Base-by-base conservation (phyloP, 2,888 invertebrate genomes). In the Deilephila porcellus region DNA sequence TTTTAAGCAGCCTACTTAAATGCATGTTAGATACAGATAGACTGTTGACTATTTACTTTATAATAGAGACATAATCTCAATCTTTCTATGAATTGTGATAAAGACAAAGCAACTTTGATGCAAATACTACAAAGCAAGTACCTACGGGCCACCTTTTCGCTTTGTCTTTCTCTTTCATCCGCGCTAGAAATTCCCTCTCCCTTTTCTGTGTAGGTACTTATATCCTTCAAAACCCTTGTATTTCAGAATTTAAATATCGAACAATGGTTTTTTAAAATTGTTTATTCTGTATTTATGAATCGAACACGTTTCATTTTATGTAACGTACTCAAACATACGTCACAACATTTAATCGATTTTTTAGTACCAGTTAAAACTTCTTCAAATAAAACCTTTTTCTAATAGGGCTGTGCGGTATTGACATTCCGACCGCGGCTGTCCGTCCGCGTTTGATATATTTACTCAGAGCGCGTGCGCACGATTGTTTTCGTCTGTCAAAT, bases 401-500 rank as follows among this genome's bases (percentile, higher is more conserved):
- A 67, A 67, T 67, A 52, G 25, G 45, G 67, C 67, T 52, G 52
- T 52, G 25, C 60, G 60, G 29, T 67, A 45, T 67, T 67, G 45
- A 67, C 67, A 59, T 71, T 73, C 64, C 52, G 64, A 73, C 37
- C 72, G 67, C 72, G 64, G 53, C 72, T 56, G 67, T 67, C 62
- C 63, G 67, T 67, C 62, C 63, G 63, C 62, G 63, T 73, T 73
- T 73, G 67, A 67, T 89, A 85, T 90, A 82, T 90, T 89, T 81
- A 86, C 88, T 17, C 29, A 79, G 74, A 81, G 81, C 83, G 88
- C 86, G 87, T 85, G 83, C 88, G 89, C 88, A 87, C 80, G 86
- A 90, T 90, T 90, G 90, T 92, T 90, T 90, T 89, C 80, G 82
- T 86, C 86, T 88, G 86, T 87, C 84, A 86, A 87, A 88, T 91